Percentiles rank a stretch among this genome's conserved stretches.
Evolutionary conservation across 2,113 vertebrate genomes (phyloP).

Genomic region (Peromyscus californicus): DNA sequence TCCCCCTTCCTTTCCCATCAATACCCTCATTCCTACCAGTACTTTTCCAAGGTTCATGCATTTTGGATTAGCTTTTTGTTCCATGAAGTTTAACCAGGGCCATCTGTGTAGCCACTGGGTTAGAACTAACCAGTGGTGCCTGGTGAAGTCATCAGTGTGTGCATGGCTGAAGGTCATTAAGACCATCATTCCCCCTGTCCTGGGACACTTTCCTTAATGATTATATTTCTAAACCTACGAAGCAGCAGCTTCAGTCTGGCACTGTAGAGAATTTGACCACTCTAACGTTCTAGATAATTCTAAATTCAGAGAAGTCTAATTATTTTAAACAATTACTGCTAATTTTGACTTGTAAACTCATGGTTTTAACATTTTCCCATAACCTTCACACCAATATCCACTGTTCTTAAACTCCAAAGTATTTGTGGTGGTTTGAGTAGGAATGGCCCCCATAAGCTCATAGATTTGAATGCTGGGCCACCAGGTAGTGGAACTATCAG

Average conservation of each 20-base stretch:
- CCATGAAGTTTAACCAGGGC: not conserved
- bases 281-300: not conserved
- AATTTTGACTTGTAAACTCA: not conserved
- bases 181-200: not conserved
- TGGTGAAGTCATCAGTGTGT: not conserved
- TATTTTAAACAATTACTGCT: not conserved
- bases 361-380: not conserved
- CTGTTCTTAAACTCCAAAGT: not conserved
- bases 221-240: not conserved
- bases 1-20: not conserved
- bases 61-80: not conserved
- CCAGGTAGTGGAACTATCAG: not conserved
- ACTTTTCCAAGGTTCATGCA: not conserved
- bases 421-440: not conserved
- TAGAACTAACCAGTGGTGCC: not conserved
- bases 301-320: not conserved
- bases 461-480: not conserved
- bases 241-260: not conserved
- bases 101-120: not conserved
- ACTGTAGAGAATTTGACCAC: not conserved
- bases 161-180: not conserved
- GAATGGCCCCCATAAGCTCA: not conserved
- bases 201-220: conserved; percentile 7
- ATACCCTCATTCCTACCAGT: no score
- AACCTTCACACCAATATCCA: not conserved